These are phyloP conservation scores for Drosophila parthenogenetica DNA, from an alignment of 2,888 invertebrate species.

Conservation along the genomic window DNA sequence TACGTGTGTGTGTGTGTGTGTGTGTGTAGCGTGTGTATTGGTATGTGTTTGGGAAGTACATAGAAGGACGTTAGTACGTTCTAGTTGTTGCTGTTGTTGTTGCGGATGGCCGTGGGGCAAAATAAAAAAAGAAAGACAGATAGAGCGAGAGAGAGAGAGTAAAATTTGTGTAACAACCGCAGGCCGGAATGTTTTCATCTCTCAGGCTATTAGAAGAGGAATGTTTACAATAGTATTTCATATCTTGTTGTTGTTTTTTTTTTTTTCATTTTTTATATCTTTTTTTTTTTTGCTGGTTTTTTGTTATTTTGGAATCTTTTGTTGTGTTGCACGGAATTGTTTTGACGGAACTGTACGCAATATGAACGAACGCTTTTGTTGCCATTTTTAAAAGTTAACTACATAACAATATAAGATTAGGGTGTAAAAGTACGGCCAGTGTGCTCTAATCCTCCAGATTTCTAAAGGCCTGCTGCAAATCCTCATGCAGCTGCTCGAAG, in stretches of 20 bases:
- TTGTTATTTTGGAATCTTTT: constrained; percentile 56
- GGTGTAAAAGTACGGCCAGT: constrained; percentile 76
- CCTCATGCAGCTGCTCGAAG: constrained; percentile 98
- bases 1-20: constrained; percentile 38
- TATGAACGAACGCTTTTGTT: constrained; percentile 56
- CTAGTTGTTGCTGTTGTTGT: constrained; percentile 41
- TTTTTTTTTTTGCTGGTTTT: constrained; percentile 13
- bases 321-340: constrained; percentile 64
- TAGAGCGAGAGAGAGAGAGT: not conserved
- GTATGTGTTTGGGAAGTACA: constrained; percentile 63
- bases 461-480: constrained; percentile 98
- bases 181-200: constrained; percentile 79
- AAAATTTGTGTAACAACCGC: constrained; percentile 64
- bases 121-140: not conserved
- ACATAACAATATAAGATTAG: constrained; percentile 81
- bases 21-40: constrained; percentile 29
- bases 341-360: constrained; percentile 64
- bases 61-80: constrained; percentile 72
- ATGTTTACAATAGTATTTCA: constrained; percentile 58
- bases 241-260: constrained; percentile 27
- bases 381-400: constrained; percentile 78
- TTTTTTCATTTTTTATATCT: constrained; percentile 28
- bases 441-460: constrained; percentile 96
- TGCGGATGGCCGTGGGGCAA: constrained; percentile 24
- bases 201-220: constrained; percentile 51